A percentile compares a stretch with the other conserved stretches of the same genome.
These are phyloP conservation scores for Scomber colias DNA, from an alignment of 2,113 vertebrate genomes.

Conservation along the genomic window DNA sequence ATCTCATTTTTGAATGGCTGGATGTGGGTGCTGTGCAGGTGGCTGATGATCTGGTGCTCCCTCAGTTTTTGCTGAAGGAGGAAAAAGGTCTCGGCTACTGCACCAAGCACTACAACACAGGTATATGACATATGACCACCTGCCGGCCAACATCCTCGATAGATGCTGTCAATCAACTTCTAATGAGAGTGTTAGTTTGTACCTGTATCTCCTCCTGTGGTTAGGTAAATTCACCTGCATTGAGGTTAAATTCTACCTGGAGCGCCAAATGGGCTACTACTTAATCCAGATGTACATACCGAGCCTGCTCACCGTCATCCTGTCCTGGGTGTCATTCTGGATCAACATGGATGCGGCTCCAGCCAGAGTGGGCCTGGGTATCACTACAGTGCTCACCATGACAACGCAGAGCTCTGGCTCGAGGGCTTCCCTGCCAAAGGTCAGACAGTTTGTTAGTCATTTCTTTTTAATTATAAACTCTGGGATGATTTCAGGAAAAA, in stretches of 20 bases:
- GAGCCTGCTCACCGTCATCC: conserved; percentile 94
- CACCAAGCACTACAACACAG: conserved; percentile 97
- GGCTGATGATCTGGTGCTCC: conserved; percentile 92
- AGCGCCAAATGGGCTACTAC: conserved; percentile 97
- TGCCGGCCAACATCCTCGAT: not conserved
- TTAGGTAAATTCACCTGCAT: conserved; percentile 97
- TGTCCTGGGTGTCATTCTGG: conserved; percentile 98
- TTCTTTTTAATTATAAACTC: not conserved
- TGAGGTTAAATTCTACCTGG: conserved; percentile 96
- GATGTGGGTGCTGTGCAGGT: conserved; percentile 94
- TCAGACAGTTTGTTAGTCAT: conserved; percentile 55
- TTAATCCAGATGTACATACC: conserved; percentile 99
- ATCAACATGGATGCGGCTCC: conserved; percentile 97
- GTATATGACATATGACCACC: conserved; percentile 72
- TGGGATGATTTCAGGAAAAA: not conserved
- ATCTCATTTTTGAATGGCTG: conserved; percentile 95
- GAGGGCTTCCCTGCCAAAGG: conserved; percentile 95
- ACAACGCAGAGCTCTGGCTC: conserved; percentile 96
- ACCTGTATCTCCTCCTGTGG: conserved; percentile 48
- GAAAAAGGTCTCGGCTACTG: conserved; percentile 95
- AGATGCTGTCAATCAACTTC: conserved; percentile 21
- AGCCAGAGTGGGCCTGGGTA: conserved; percentile 93
- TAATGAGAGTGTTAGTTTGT: conserved; percentile 57
- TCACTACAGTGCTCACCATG: conserved; percentile 97
- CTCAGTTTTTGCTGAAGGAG: conserved; percentile 94